phyloP scores from a whole-genome alignment of 2,113 vertebrate species.

The Egretta garzetta region DNA sequence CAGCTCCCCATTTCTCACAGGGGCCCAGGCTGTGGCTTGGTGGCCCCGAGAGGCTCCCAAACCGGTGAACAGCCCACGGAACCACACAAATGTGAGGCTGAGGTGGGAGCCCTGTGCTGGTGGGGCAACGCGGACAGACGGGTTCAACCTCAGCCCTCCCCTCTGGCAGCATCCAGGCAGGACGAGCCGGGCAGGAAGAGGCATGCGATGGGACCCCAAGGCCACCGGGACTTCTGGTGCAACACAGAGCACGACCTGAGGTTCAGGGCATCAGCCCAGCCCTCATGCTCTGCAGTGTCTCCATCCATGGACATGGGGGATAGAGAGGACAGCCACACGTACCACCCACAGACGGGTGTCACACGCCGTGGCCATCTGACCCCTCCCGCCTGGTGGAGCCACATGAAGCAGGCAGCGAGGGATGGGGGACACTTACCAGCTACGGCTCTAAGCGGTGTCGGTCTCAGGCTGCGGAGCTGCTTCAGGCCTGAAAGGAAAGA shows the following conservation, averaged over 20 bases:
- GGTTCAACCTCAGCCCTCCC: neutral
- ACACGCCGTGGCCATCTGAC: neutral
- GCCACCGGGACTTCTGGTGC: neutral
- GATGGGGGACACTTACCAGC: neutral
- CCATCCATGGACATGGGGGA: accelerated
- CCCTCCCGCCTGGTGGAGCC: neutral
- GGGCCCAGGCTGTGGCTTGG: neutral
- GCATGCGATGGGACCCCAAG: neutral
- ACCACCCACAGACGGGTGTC: accelerated
- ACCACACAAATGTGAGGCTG: neutral
- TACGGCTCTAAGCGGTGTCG: neutral
- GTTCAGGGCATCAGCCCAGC: neutral
- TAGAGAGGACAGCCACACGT: neutral
- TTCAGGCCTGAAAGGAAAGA: constrained; percentile 39
- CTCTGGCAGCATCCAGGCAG: neutral
- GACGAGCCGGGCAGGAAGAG: neutral
- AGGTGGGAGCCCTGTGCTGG: neutral
- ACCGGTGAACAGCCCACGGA: neutral
- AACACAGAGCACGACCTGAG: neutral
- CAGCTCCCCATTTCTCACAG: neutral
- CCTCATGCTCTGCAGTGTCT: neutral
- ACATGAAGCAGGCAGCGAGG: accelerated
- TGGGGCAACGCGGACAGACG: neutral
- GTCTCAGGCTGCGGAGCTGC: neutral
- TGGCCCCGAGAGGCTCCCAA: neutral